Evolutionary conservation across 2,888 invertebrate genomes (phyloP).

Genomic region (Pristionchus entomophagus): DNA sequence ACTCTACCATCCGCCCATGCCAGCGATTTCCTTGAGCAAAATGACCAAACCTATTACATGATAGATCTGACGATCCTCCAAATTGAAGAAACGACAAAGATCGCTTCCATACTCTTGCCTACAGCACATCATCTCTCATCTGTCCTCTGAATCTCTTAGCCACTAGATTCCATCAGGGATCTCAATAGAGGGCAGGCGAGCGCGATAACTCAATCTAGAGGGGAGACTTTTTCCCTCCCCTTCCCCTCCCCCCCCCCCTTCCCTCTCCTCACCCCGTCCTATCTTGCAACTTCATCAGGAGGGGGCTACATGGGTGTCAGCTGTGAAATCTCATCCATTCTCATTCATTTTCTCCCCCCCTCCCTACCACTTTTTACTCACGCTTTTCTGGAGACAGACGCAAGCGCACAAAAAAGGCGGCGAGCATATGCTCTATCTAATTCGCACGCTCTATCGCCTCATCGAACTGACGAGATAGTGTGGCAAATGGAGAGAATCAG

Average conservation of each 20-base stretch:
- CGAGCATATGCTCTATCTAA: neutral
- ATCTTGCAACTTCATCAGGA: conserved; percentile 10
- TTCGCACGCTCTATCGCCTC: neutral
- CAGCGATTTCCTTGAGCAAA: neutral
- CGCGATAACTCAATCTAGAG: neutral
- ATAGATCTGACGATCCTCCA: too few relatives aligned
- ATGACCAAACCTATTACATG: neutral
- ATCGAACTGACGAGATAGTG: too few relatives aligned
- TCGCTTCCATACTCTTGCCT: neutral
- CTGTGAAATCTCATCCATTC: conserved; percentile 10
- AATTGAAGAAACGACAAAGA: neutral
- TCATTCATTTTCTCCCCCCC: neutral
- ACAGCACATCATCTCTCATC: neutral
- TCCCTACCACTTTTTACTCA: conserved; percentile 8
- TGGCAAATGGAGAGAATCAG: too few relatives aligned
- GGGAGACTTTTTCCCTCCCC: neutral
- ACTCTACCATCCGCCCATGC: neutral
- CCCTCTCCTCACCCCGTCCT: neutral
- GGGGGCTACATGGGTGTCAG: neutral
- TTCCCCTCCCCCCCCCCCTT: neutral
- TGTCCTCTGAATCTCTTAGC: neutral
- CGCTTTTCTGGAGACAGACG: neutral
- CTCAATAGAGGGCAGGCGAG: conserved; percentile 8
- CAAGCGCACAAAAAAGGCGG: neutral
- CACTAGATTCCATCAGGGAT: neutral